Percentiles rank a stretch among this genome's conserved stretches.
Conservation (phyloP, 2,797 vertebrate species). For the Babyrousa celebensis region DNA sequence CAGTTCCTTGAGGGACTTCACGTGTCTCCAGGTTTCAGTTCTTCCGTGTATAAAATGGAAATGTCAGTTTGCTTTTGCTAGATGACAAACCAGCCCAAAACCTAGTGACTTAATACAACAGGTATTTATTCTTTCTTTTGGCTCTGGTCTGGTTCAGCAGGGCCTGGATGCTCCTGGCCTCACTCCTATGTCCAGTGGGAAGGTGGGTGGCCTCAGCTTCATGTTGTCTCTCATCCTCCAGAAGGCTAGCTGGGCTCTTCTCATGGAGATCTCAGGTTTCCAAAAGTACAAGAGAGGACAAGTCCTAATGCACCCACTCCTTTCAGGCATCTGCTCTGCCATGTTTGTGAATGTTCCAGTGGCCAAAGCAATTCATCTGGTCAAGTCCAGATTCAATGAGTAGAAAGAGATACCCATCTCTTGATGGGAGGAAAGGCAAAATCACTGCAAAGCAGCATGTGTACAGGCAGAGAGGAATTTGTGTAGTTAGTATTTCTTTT, state of each 20-base stretch:
- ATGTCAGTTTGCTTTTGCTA: conserved; percentile 49
- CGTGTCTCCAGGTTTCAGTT: not conserved
- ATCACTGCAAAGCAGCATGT: not conserved
- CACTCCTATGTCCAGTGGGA: not conserved
- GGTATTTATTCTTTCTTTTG: not conserved
- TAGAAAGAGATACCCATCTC: not conserved
- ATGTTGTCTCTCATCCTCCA: not conserved
- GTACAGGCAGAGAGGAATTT: not conserved
- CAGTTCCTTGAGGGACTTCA: not conserved
- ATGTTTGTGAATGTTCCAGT: not conserved
- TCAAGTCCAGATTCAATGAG: not conserved
- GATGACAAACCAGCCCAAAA: not conserved
- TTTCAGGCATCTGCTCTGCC: not conserved
- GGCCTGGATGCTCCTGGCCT: not conserved
- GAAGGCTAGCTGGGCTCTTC: not conserved
- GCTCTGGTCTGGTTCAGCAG: not conserved
- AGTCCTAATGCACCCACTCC: not conserved
- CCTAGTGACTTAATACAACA: not conserved
- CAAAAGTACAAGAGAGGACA: conserved; percentile 10
- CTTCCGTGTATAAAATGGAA: conserved; percentile 9
- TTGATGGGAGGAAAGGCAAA: not conserved
- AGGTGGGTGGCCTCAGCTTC: not conserved
- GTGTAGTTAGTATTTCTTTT: not conserved
- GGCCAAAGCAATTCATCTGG: not conserved
- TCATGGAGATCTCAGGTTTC: not conserved